phyloP scores from a whole-genome alignment of 1,140 invertebrate genomes.

The Dendrolimus kikuchii region DNA sequence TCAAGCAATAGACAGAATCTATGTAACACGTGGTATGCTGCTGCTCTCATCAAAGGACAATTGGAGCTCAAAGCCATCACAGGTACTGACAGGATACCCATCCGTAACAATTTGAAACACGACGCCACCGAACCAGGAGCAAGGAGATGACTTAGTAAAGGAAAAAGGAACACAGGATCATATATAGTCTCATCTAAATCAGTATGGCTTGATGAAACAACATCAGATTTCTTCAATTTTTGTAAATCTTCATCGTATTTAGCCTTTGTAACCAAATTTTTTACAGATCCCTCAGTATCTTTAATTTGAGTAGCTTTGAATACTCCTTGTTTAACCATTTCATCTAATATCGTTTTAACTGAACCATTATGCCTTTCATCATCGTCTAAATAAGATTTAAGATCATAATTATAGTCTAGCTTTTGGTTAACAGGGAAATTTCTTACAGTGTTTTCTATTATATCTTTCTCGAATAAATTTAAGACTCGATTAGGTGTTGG shows the following conservation, averaged over 20 bases:
- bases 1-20: conserved; percentile 80
- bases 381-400: conserved; percentile 23
- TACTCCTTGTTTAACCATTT: conserved; percentile 20
- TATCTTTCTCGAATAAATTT: conserved; percentile 77
- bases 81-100: conserved; percentile 77
- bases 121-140: conserved; percentile 77
- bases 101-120: conserved; percentile 77
- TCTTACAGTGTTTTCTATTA: conserved; percentile 77
- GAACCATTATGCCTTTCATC: conserved; percentile 19
- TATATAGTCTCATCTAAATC: conserved; percentile 69
- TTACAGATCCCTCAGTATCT: conserved; percentile 31
- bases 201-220: conserved; percentile 24
- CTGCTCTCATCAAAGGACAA: conserved; percentile 73
- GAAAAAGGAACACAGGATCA: conserved; percentile 82
- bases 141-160: conserved; percentile 77
- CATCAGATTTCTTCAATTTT: conserved; percentile 24
- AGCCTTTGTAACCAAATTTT: conserved; percentile 28
- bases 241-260: conserved; percentile 25
- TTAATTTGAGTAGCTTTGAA: conserved; percentile 19
- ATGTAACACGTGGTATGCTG: conserved; percentile 78
- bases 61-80: conserved; percentile 76
- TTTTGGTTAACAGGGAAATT: conserved; percentile 75
- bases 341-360: conserved; percentile 26
- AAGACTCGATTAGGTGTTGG: conserved; percentile 81
- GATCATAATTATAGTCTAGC: conserved; percentile 45